Percentiles rank a stretch among this genome's conserved stretches.
Conservation (phyloP, 2,797 vertebrate species). For the Argya squamiceps region DNA sequence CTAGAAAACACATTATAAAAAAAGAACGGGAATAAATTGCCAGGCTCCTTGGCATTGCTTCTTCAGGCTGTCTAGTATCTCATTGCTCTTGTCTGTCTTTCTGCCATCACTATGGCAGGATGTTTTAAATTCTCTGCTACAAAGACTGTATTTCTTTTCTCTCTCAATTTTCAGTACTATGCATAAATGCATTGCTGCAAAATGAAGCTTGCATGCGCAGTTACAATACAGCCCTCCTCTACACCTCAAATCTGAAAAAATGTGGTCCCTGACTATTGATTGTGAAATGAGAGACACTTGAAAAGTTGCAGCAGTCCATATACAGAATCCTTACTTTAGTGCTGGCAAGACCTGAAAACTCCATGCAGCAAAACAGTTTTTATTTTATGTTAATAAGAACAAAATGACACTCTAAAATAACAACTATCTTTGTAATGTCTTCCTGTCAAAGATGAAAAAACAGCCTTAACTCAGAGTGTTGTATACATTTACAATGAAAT, state of each 20-base stretch:
- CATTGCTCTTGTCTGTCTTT: background rate
- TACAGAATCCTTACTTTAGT: background rate
- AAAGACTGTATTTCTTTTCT: background rate
- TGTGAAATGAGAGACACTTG: background rate
- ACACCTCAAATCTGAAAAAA: background rate
- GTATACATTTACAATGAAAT: conserved; percentile 26
- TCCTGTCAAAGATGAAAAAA: conserved; percentile 22
- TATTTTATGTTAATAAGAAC: background rate
- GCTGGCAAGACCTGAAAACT: background rate
- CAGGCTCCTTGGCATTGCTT: background rate
- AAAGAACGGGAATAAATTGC: background rate
- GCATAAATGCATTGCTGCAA: background rate
- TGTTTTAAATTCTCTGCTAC: background rate
- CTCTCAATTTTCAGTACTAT: background rate
- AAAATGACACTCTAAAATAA: conserved; percentile 7
- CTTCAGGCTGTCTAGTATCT: background rate
- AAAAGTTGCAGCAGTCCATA: background rate
- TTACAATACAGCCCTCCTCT: background rate
- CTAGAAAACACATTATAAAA: background rate
- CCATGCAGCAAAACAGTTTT: background rate
- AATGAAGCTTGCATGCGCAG: background rate
- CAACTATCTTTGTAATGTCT: conserved; percentile 17
- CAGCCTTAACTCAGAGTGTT: background rate
- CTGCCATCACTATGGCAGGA: background rate
- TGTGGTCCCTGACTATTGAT: background rate